Evolutionary conservation across 2,888 invertebrate genomes (phyloP).

Genomic region (Drosophila seclusa): DNA sequence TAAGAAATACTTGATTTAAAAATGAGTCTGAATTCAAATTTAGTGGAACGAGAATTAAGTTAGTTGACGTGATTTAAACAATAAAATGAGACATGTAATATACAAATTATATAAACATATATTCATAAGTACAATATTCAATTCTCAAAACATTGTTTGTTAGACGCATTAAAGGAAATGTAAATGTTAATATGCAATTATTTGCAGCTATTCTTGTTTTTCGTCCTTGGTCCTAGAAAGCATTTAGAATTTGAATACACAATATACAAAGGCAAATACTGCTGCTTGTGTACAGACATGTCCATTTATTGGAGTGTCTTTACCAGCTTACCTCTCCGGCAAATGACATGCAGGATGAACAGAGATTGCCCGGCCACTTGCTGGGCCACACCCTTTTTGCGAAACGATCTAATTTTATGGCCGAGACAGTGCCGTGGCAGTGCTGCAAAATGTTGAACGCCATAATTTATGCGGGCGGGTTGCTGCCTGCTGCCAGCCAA

Average conservation of each 20-base stretch:
- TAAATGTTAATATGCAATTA: background rate
- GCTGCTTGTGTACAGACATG: background rate
- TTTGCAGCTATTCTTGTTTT: background rate
- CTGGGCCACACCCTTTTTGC: conserved; percentile 52
- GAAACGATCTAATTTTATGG: conserved; percentile 65
- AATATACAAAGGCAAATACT: background rate
- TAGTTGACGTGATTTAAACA: background rate
- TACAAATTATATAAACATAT: background rate
- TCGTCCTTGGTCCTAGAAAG: background rate
- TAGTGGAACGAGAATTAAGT: background rate
- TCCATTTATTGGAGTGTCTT: conserved; percentile 24
- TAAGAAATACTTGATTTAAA: background rate
- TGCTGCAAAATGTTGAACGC: conserved; percentile 50
- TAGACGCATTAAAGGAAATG: background rate
- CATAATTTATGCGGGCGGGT: conserved; percentile 76
- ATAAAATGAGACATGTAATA: background rate
- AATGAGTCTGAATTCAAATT: background rate
- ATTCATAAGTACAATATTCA: background rate
- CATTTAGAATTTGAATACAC: background rate
- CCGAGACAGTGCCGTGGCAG: conserved; percentile 43
- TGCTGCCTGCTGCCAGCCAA: conserved; percentile 28
- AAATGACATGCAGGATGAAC: conserved; percentile 73
- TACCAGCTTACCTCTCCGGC: conserved; percentile 8
- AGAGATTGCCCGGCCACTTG: conserved; percentile 60
- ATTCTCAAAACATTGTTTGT: background rate